Base-by-base conservation (phyloP, 2,113 vertebrate genomes). In the Gymnogyps californianus region DNA sequence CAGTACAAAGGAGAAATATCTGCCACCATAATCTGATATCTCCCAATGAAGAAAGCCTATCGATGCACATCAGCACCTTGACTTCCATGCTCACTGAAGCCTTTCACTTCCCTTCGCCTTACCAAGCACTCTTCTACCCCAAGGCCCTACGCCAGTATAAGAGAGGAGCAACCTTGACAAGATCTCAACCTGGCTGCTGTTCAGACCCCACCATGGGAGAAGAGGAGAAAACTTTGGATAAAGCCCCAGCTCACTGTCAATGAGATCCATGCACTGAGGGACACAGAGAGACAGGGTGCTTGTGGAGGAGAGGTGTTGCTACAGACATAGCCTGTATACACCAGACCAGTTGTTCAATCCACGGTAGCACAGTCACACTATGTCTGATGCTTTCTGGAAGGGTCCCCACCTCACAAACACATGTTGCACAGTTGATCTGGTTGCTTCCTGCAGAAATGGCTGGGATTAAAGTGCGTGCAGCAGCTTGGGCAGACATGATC, bases 321-420 rank as follows among this genome's bases (percentile, higher is more conserved):
- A 15, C 28, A 58, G 13, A 49, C 0, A 0, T 13, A 47, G 17
- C 9, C n/a, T 47, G 7, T 10, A 13, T 16, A 29, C 28, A 47
- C 49, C 21, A 40, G 28, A 34, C 13, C n/a, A 74, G n/a, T 29
- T 59, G 29, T 54, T 80, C 18, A 44, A 12, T 26, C 34, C 34
- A 42, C 2, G 10, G 38, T 1, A 69, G 13, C n/a, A 40, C 24
- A 36, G 57, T 49, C 36, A 65, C 47, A 54, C 19, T 4, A 2
- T 16, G 7, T 20, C 72, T 77, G 36, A 83, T 61, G 69, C 32
- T 89, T 89, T 67, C 66, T 85, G 75, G 74, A 87, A 81, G n/a
- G 17, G 16, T 76, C 31, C 5, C 20, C 36, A 65, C 52, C 55
- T 86, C 69, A 79, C n/a, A 67, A 77, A 38, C 25, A 61, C 34